These are phyloP conservation scores for Hofmannophila pseudospretella DNA, from an alignment of 2,888 invertebrate genomes.

Conservation along the genomic window DNA sequence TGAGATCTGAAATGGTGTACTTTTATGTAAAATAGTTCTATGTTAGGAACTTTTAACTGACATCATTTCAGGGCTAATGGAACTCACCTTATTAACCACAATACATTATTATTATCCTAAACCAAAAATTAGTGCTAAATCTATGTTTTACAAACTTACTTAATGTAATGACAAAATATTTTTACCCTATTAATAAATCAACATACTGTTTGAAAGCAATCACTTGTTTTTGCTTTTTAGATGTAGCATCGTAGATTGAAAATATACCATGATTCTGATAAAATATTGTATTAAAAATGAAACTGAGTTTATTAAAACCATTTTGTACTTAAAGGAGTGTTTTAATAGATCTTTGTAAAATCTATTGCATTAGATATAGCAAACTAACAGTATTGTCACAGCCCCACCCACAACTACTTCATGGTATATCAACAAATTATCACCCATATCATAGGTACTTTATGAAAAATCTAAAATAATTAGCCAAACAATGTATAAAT, in stretches of 20 bases:
- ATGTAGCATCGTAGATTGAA: background rate
- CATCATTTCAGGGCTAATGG: background rate
- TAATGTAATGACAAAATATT: background rate
- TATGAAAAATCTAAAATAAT: background rate
- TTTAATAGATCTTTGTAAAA: too few species aligned
- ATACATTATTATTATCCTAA: too few species aligned
- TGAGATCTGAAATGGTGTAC: background rate
- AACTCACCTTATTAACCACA: background rate
- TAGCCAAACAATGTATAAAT: slow-evolving; percentile 2
- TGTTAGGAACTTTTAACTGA: background rate
- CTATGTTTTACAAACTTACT: background rate
- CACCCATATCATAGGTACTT: background rate
- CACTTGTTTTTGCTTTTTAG: background rate
- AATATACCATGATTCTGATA: background rate
- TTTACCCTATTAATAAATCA: background rate
- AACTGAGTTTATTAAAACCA: too few species aligned
- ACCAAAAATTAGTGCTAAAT: too few species aligned
- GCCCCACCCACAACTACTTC: too few species aligned
- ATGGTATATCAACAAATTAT: background rate
- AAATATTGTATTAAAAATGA: too few species aligned
- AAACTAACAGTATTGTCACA: too few species aligned
- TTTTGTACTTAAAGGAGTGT: too few species aligned
- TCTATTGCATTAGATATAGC: too few species aligned
- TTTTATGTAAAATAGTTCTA: background rate
- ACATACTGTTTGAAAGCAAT: background rate